Evolutionary conservation across 2,113 vertebrate species (phyloP).

Genomic region (Neogale vison): DNA sequence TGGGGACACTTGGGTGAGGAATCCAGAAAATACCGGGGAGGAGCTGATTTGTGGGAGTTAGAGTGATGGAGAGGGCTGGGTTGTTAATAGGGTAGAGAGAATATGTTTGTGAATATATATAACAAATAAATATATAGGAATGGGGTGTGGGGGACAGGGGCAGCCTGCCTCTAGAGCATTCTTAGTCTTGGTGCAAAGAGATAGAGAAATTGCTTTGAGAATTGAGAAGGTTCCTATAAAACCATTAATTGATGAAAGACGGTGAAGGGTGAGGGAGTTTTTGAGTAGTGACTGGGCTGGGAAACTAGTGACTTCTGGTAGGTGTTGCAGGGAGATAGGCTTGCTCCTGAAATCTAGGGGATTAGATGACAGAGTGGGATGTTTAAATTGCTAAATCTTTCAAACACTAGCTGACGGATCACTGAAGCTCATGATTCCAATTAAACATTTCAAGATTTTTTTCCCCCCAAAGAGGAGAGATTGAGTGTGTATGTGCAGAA

Average conservation of each 20-base stretch:
- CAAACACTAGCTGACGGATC: background rate
- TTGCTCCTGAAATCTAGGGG: background rate
- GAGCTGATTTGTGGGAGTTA: background rate
- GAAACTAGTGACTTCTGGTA: background rate
- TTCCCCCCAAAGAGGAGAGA: background rate
- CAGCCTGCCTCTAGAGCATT: background rate
- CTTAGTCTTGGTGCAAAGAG: background rate
- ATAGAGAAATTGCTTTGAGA: constrained; percentile 12
- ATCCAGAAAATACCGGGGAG: background rate
- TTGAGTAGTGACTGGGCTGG: background rate
- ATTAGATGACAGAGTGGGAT: background rate
- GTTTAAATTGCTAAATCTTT: constrained; percentile 3
- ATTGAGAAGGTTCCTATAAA: background rate
- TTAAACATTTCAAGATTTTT: background rate
- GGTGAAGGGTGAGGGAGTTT: background rate
- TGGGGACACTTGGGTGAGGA: background rate
- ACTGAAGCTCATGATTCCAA: constrained; percentile 27
- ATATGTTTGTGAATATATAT: background rate
- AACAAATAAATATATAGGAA: background rate
- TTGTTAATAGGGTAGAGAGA: background rate
- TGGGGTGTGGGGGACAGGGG: background rate
- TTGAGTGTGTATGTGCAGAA: background rate
- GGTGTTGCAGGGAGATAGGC: background rate
- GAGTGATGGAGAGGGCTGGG: background rate
- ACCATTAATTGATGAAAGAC: background rate